Conservation (phyloP, 2,113 vertebrate species). For the Oncorhynchus keta region DNA sequence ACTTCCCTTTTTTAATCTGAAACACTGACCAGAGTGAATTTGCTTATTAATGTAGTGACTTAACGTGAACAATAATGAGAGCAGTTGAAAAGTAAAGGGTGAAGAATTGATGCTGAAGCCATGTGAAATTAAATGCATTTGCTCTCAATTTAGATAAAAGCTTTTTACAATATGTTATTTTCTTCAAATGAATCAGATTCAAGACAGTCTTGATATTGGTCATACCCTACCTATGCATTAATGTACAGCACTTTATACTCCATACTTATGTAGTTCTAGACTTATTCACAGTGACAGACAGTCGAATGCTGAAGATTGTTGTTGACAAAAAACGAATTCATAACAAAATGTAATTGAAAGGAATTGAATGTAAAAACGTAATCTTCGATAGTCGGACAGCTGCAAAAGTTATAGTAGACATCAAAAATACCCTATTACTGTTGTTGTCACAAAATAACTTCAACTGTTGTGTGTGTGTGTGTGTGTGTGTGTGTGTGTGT, state of each 20-base stretch:
- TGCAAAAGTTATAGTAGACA: too few relatives aligned
- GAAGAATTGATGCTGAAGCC: background rate
- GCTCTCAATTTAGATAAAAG: background rate
- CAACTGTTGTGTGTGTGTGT: background rate
- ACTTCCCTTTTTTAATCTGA: constrained; percentile 20
- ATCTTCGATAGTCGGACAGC: too few relatives aligned
- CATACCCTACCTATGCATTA: too few relatives aligned
- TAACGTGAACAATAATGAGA: background rate
- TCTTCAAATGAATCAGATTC: background rate
- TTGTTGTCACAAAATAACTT: background rate
- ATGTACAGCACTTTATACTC: too few relatives aligned
- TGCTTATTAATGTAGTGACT: constrained; percentile 24
- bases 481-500: background rate
- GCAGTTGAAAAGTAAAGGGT: background rate
- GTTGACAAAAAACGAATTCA: too few relatives aligned
- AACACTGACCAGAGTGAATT: background rate
- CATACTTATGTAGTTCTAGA: too few relatives aligned
- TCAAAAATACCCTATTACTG: too few relatives aligned
- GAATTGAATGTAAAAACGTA: too few relatives aligned
- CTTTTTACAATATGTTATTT: background rate
- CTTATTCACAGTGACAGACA: too few relatives aligned
- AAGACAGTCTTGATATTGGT: too few relatives aligned
- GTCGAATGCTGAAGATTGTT: too few relatives aligned
- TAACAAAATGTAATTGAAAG: too few relatives aligned
- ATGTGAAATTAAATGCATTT: background rate